A percentile compares a stretch with the other conserved stretches of the same genome.
Conservation (phyloP, 2,888 invertebrate species). For the Oeneis ivallda region DNA sequence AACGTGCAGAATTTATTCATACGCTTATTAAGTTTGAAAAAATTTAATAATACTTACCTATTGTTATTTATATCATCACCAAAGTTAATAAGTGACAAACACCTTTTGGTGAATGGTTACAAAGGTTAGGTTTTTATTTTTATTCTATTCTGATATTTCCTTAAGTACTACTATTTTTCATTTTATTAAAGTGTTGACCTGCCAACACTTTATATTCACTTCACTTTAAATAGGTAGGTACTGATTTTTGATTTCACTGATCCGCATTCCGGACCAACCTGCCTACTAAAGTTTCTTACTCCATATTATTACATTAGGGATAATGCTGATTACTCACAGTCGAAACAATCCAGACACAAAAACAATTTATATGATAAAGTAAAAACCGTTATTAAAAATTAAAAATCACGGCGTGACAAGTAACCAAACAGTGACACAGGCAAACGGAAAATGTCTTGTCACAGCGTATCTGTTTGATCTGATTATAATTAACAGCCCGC, state of each 20-base stretch:
- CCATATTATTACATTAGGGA: neutral
- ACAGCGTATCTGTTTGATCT: conserved; percentile 43
- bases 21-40: neutral
- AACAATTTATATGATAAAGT: conserved; percentile 14
- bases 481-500: conserved; percentile 45
- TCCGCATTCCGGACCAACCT: too few relatives aligned
- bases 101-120: too few relatives aligned
- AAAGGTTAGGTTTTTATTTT: too few relatives aligned
- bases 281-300: neutral
- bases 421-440: conserved; percentile 51
- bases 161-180: too few relatives aligned
- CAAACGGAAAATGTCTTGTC: conserved; percentile 47
- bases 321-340: conserved; percentile 11
- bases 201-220: too few relatives aligned
- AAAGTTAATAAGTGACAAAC: too few relatives aligned
- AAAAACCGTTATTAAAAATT: conserved; percentile 38
- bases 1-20: conserved; percentile 2
- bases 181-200: too few relatives aligned
- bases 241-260: too few relatives aligned
- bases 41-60: too few relatives aligned
- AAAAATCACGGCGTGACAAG: conserved; percentile 50
- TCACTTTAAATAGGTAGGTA: too few relatives aligned
- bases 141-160: too few relatives aligned
- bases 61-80: too few relatives aligned
- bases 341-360: neutral